phyloP scores from a whole-genome alignment of 2,113 vertebrate species.

The Strigops habroptila region DNA sequence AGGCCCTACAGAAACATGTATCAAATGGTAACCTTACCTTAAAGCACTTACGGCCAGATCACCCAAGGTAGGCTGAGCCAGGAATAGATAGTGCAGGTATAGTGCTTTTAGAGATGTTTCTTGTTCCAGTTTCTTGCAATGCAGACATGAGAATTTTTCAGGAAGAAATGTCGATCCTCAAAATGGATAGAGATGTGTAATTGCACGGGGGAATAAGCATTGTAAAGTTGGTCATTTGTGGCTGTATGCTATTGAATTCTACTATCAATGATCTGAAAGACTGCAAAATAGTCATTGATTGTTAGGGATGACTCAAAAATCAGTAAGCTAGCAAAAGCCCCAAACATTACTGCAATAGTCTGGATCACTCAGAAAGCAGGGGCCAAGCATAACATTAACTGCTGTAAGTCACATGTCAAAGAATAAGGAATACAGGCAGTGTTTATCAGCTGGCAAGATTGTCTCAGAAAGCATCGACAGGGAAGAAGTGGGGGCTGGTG shows the following conservation, averaged over 20 bases:
- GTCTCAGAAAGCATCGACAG: not conserved
- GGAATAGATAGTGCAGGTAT: not conserved
- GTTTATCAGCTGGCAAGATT: conserved; percentile 28
- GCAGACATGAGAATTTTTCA: not conserved
- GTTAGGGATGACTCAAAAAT: not conserved
- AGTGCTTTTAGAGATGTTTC: not conserved
- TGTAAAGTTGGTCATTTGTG: not conserved
- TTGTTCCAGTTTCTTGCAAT: not conserved
- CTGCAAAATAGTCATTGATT: not conserved
- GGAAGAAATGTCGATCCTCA: not conserved
- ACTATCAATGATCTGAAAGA: not conserved
- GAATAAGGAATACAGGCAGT: not conserved
- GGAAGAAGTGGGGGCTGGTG: not conserved
- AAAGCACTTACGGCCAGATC: not conserved
- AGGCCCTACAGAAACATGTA: not conserved
- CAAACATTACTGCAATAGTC: not conserved
- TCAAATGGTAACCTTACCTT: not conserved
- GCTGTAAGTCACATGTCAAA: not conserved
- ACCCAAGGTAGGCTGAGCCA: not conserved
- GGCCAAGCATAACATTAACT: conserved; percentile 33
- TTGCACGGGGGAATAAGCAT: not conserved
- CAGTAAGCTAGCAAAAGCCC: not conserved
- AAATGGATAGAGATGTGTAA: not conserved
- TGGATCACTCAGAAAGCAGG: not conserved
- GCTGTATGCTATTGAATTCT: not conserved